Conservation (phyloP, 1,140 invertebrate genomes). For the Drosophila albomicans region DNA sequence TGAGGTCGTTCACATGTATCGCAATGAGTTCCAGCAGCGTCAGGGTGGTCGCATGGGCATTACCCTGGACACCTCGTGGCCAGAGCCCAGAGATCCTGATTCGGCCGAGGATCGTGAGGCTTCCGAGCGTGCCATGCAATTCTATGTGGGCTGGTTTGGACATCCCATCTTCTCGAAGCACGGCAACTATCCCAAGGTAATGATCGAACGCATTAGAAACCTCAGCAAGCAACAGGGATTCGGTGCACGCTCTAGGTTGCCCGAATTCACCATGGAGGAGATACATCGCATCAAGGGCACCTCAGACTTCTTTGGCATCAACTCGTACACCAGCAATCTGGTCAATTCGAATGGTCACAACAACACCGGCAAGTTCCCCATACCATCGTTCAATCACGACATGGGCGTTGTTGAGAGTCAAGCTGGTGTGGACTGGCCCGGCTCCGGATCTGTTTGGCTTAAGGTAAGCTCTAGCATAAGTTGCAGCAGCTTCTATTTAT, state of each 20-base stretch:
- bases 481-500: constrained; percentile 1
- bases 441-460: constrained; percentile 85
- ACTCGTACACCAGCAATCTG: constrained; percentile 86
- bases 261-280: constrained; percentile 88
- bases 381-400: constrained; percentile 86
- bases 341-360: constrained; percentile 84
- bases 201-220: constrained; percentile 86
- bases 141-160: constrained; percentile 87
- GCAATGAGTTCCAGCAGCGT: constrained; percentile 86
- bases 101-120: constrained; percentile 86
- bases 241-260: constrained; percentile 86
- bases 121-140: constrained; percentile 86
- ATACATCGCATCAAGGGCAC: constrained; percentile 86
- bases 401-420: constrained; percentile 84
- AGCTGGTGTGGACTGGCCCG: constrained; percentile 85
- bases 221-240: constrained; percentile 87
- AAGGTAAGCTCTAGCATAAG: constrained; percentile 81
- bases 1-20: constrained; percentile 88
- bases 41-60: constrained; percentile 89
- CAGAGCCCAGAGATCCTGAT: constrained; percentile 86
- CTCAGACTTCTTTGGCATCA: constrained; percentile 88
- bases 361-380: constrained; percentile 81
- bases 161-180: constrained; percentile 87
- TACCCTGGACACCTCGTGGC: constrained; percentile 87
- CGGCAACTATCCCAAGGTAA: constrained; percentile 88